phyloP scores from a whole-genome alignment of 1,140 invertebrate genomes.

The Zaprionus capensis region DNA sequence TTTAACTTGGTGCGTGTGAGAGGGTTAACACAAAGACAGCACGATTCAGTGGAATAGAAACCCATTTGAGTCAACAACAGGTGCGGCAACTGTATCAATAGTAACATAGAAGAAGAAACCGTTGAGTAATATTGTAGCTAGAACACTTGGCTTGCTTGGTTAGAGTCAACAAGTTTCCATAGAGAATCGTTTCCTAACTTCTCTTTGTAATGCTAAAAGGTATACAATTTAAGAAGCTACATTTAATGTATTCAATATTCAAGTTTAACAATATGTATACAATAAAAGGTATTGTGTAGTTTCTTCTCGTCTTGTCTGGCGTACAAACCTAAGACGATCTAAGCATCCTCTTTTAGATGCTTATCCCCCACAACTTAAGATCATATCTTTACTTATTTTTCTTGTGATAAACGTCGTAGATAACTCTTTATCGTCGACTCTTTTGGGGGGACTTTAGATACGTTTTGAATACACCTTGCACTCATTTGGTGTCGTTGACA shows the following conservation, averaged over 20 bases:
- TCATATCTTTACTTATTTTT: constrained; percentile 9
- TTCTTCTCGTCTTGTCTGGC: background rate
- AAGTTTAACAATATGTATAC: background rate
- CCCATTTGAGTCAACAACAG: constrained; percentile 33
- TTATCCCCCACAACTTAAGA: constrained; percentile 18
- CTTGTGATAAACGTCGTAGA: constrained; percentile 17
- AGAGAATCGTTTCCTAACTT: background rate
- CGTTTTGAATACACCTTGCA: constrained; percentile 14
- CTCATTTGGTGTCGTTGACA: constrained; percentile 24
- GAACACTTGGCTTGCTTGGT: background rate
- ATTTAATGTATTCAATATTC: background rate
- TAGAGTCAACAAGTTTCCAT: background rate
- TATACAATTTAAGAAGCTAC: background rate
- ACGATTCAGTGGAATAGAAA: constrained; percentile 22
- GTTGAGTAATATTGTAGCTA: constrained; percentile 7
- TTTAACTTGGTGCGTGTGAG: constrained; percentile 27
- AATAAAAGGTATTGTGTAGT: background rate
- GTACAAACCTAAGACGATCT: background rate
- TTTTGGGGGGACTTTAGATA: constrained; percentile 2
- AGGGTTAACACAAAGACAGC: constrained; percentile 4
- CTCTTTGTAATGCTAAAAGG: background rate
- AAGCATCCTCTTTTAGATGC: background rate
- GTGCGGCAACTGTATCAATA: constrained; percentile 8
- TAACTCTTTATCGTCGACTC: background rate
- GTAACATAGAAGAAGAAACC: background rate